Evolutionary conservation across 2,113 vertebrate genomes (phyloP), one percentile per base, ranked within the genome.

Genomic region (Xyrauchen texanus): DNA sequence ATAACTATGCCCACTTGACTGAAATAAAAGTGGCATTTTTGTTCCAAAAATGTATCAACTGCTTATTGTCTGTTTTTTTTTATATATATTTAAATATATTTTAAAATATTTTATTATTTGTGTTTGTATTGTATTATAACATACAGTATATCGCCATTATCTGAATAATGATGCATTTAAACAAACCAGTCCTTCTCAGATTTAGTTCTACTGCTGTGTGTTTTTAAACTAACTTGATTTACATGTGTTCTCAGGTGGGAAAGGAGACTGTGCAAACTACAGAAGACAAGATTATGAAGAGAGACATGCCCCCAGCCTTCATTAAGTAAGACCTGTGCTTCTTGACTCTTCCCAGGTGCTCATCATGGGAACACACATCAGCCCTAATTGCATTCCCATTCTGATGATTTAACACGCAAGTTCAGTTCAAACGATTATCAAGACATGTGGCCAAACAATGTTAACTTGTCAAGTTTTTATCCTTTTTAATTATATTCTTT

Each of bases 191-290:
- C 47, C 47, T 68, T 16, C 12, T 76, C 61, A 46, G 13, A 16
- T 13, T 46, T 57, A 58, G 8, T 2, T 10, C 51, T 53, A 10
- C 51, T 68, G 51, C 53, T 12, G 15, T 49, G 16, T 6, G n/a
- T 60, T 65, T 76, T 52, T 44, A 81, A 69, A 63, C 53, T 21
- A 21, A 5, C 42, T 53, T 53, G 57, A 83, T 73, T 71, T 64
- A 4, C 85, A 53, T 89, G 83, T 86, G 64, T 85, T 55, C 87
- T 7, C 89, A 99, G 98, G 98, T 99, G 91, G 98, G 98, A 84
- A 99, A 98, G 89, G 98, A 99, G 86, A 99, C 98, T 0, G 97
- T 99, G 79, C 96, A 98, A 90, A 99, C 98, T 79, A 99, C 98
- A 0, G 98, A 99, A 86, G 98, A 99, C 90, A 97, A 98, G 91